Base-by-base conservation (phyloP, 2,797 vertebrate species). In the Eospalax fontanierii region DNA sequence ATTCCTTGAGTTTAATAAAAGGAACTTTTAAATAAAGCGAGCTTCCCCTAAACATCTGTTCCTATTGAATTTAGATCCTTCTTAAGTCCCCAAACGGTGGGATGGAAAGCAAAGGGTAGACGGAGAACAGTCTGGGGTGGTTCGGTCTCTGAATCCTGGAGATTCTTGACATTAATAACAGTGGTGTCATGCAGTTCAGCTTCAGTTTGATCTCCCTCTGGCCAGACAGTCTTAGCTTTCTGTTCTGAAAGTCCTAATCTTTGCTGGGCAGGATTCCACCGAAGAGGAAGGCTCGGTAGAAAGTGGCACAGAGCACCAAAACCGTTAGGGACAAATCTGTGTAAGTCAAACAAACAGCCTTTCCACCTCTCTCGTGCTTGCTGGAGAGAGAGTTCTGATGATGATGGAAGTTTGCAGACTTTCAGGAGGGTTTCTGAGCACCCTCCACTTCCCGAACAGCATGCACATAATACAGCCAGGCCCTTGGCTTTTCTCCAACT, bases 1-100 rank as follows among this genome's bases (percentile, higher is more conserved):
- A 97, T 94, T 96, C 87, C 93, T 91, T 81, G 73, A 91, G 30
- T 96, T 95, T 96, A 97, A 96, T 90, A 85, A 96, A 93, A 90
- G 80, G 89, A 95, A 79, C 81, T 97, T 95, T 89, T 92, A 94
- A 90, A 71, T 92, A 28, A 90, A 95, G 61, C 35, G 75, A 85
- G 54, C 40, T 94, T 91, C 59, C 11, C 65, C 43, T 82, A 54
- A 74, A 30, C 65, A 66, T 75, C 54, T 68, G 68, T 68, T 80
- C 57, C 74, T 79, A n/a, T 75, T 91, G 95, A 68, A 87, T 78
- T 57, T 94, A 91, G 84, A 89, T 80, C 43, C 26, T 75, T 68
- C 43, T 24, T 85, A 90, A 88, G 65, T 16, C 68, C 30, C 38
- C 15, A 22, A 75, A 43, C 57, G 21, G 30, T 7, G 59, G 38